Conservation (phyloP, 2,113 vertebrate species). For the Scomber scombrus region DNA sequence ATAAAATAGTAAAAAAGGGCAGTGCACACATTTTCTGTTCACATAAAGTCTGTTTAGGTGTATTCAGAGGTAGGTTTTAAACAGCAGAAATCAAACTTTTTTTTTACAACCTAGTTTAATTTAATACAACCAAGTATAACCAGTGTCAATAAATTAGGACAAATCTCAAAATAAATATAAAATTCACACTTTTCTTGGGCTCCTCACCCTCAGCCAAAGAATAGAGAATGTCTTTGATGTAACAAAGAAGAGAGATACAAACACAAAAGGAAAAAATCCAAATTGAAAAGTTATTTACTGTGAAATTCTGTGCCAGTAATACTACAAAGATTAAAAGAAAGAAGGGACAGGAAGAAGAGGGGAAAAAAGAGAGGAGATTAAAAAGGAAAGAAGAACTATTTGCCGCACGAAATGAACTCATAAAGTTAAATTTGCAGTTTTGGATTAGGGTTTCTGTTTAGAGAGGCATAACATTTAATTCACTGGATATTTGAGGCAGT, state of each 20-base stretch:
- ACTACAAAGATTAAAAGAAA: conserved; percentile 23
- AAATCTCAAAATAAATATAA: conserved; percentile 18
- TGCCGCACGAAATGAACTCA: conserved; percentile 32
- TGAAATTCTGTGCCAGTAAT: conserved; percentile 13
- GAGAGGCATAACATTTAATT: conserved; percentile 36
- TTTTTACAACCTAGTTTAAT: neutral
- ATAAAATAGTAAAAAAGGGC: neutral
- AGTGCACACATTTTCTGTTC: neutral
- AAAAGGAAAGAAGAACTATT: conserved; percentile 36
- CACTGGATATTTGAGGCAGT: conserved; percentile 20
- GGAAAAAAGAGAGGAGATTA: conserved; percentile 9
- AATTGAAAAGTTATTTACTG: conserved; percentile 21
- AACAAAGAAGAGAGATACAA: neutral
- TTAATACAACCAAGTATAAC: neutral
- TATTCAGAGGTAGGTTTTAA: neutral
- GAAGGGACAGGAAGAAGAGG: too few relatives aligned
- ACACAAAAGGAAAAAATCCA: conserved; percentile 1
- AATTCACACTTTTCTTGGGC: conserved; percentile 2
- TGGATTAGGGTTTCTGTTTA: conserved; percentile 28
- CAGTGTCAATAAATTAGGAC: neutral
- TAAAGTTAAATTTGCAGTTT: conserved; percentile 24
- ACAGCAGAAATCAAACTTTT: neutral
- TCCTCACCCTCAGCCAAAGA: neutral
- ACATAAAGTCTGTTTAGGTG: neutral
- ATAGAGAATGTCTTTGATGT: conserved; percentile 18